These are phyloP conservation scores for Fulica atra DNA, from an alignment of 2,113 vertebrate species.

Conservation along the genomic window DNA sequence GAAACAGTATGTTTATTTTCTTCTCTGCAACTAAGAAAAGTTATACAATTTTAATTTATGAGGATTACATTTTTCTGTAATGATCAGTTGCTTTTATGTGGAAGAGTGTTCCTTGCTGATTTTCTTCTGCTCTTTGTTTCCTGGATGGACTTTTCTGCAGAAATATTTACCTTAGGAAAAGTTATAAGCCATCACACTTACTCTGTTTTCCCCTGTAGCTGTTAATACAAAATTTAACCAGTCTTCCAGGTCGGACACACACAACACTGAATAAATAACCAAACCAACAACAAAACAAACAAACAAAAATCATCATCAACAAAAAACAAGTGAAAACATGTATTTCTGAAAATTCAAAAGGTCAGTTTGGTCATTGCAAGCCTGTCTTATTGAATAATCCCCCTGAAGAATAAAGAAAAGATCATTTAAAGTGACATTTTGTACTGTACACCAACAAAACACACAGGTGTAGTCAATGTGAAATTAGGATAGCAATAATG, in stretches of 20 bases:
- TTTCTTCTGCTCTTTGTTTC: neutral
- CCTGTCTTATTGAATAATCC: slow-evolving; percentile 6
- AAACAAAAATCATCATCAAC: neutral
- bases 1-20: neutral
- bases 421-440: slow-evolving; percentile 57
- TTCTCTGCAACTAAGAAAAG: neutral
- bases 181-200: slow-evolving; percentile 4
- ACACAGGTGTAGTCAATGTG: neutral
- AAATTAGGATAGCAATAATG: neutral
- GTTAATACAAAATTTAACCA: slow-evolving; percentile 36
- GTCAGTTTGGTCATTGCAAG: slow-evolving; percentile 12
- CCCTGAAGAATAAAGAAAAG: neutral
- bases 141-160: neutral
- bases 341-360: slow-evolving; percentile 41
- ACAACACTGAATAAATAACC: neutral
- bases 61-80: neutral
- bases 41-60: neutral
- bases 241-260: slow-evolving; percentile 20
- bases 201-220: slow-evolving; percentile 4
- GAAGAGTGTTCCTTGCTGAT: neutral
- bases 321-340: neutral
- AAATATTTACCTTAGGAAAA: slow-evolving; percentile 42
- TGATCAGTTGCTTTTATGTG: neutral
- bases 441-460: neutral
- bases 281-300: too few species aligned